Evolutionary conservation across 2,888 invertebrate genomes (phyloP), one percentile per base, ranked within the genome.

Genomic region (Sussaba pulchella): DNA sequence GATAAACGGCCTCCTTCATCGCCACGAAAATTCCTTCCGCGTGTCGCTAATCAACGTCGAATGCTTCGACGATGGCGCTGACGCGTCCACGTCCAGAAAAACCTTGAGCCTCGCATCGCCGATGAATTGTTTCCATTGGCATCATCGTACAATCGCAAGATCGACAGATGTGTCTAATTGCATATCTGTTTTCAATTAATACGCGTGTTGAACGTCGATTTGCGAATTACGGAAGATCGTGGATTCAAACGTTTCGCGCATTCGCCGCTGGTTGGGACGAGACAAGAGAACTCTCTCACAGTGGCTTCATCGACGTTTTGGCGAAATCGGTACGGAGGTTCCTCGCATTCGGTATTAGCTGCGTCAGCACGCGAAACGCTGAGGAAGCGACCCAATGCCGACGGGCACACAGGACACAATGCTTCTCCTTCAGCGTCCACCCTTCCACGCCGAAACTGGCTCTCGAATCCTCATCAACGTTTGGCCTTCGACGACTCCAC

Each of bases 121-220:
- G 31, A 31, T 31, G 9, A 10, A 59, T 59, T 19, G 36, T n/a
- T 26, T n/a, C 5, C 24, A 10, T 12, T 50, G 50, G 9, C 19
- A n/a, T 54, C 54, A 21, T n/a, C 26, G 12, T 26, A 2, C 4
- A 31, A 31, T 6, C 4, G 2, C 31, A 6, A 31, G 31, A 31
- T 31, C 41, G 31, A 31, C 10, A 26, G 12, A 26, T 41, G 54
- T 31, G 57, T 39, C 24, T 59, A 47, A 45, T 47, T 24, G 57
- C 41, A 61, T 52, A 72, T 63, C 57, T 78, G 66, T 72, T 67
- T 72, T 72, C 67, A 78, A 78, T 78, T 72, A 61, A 47, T 41
- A 36, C 52, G 66, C 43, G 72, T 67, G 26, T 59, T 61, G 31
- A 31, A 31, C 2, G 21, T 61, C 14, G 31, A 64, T 57, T 61